Conservation (phyloP, 1,140 invertebrate genomes). For the Scaptodrosophila lebanonensis region DNA sequence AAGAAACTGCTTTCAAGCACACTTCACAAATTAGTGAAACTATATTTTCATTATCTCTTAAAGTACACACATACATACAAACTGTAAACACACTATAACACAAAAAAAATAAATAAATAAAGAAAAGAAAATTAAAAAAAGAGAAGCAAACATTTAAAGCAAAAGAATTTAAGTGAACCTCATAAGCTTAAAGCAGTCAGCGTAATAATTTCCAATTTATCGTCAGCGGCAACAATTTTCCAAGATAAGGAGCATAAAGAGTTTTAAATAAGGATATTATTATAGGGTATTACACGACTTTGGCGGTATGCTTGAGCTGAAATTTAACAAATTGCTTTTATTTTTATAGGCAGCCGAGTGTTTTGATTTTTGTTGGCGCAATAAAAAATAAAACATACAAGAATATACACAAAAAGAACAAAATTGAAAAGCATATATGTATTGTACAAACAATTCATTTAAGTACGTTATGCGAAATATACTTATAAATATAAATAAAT, state of each 20-base stretch:
- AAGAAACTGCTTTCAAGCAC: slow-evolving; percentile 27
- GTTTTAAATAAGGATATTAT: slow-evolving; percentile 20
- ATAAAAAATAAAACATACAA: slow-evolving; percentile 4
- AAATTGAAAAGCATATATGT: slow-evolving; percentile 7
- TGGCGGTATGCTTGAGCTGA: no score
- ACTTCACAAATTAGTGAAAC: slow-evolving; percentile 5
- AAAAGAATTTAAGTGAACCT: slow-evolving; percentile 55
- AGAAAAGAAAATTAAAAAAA: slow-evolving; percentile 6
- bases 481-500: slow-evolving; percentile 25
- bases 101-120: slow-evolving; percentile 5
- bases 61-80: neutral
- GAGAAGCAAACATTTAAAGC: neutral
- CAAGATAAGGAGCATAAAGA: slow-evolving; percentile 16
- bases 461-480: slow-evolving; percentile 31
- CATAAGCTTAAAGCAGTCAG: slow-evolving; percentile 57
- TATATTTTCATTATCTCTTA: slow-evolving; percentile 3
- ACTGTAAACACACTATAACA: slow-evolving; percentile 1
- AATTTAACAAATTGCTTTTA: slow-evolving; percentile 40
- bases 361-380: slow-evolving; percentile 21
- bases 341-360: slow-evolving; percentile 40
- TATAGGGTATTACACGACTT: slow-evolving; percentile 48
- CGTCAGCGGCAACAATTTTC: no score
- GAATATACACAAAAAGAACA: slow-evolving; percentile 1
- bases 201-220: slow-evolving; percentile 15
- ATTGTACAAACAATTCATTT: slow-evolving; percentile 17